Evolutionary conservation across 2,888 invertebrate genomes (phyloP).

Genomic region (Lochmaea capreae): DNA sequence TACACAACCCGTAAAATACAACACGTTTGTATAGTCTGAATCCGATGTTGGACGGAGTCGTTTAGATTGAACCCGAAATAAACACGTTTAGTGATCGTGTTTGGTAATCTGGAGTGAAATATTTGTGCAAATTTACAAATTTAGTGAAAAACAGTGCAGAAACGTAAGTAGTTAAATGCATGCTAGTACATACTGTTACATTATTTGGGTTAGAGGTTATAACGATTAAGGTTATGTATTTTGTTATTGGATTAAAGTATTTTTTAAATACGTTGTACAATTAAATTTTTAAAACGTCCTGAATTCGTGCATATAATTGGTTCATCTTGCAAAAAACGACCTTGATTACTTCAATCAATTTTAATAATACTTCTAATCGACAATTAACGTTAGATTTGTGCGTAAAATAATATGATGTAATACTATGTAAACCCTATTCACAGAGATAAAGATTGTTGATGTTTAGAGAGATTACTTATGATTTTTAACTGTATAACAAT

Average conservation of each 20-base stretch:
- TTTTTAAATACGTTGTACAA: no score
- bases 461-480: neutral
- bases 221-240: no score
- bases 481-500: neutral
- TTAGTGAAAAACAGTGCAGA: neutral
- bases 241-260: no score
- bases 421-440: neutral
- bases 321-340: neutral
- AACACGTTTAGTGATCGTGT: conserved; percentile 5
- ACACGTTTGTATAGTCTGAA: neutral
- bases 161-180: neutral
- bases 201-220: no score
- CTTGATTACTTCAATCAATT: neutral
- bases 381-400: no score
- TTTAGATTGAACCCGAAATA: neutral
- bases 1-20: neutral
- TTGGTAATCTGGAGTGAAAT: neutral
- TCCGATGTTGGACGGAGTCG: neutral
- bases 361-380: no score
- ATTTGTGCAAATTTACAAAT: neutral
- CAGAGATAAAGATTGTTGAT: neutral
- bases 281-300: no score
- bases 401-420: neutral
- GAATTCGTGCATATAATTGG: neutral
- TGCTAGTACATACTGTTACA: no score